Percentiles rank a stretch among this genome's conserved stretches.
phyloP scores from a whole-genome alignment of 1,140 invertebrate genomes.

The Luehdorfia chinensis region DNA sequence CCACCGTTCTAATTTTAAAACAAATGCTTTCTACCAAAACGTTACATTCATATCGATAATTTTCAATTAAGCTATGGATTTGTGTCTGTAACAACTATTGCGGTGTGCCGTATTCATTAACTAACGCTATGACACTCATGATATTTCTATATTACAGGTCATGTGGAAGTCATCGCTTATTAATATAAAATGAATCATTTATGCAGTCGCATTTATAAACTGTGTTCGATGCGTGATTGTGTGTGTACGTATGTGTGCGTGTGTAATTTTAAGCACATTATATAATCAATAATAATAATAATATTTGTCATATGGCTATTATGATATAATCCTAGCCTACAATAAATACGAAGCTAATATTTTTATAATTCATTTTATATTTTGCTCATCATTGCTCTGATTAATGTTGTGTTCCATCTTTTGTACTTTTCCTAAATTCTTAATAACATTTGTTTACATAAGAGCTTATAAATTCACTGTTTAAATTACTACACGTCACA shows the following conservation, averaged over 20 bases:
- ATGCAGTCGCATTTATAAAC: background rate
- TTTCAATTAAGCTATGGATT: too few species aligned
- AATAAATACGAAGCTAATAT: too few species aligned
- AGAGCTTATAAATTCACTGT: too few species aligned
- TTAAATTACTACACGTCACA: too few species aligned
- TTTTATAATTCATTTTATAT: too few species aligned
- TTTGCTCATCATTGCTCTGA: too few species aligned
- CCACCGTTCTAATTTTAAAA: too few species aligned
- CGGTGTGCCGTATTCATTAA: constrained; percentile 1
- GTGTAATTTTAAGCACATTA: background rate
- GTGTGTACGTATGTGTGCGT: background rate
- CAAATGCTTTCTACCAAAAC: too few species aligned
- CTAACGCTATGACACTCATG: constrained; percentile 1
- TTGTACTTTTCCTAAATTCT: too few species aligned
- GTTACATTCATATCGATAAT: background rate
- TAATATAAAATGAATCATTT: background rate
- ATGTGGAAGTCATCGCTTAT: constrained; percentile 7
- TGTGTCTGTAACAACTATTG: background rate
- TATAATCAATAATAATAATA: background rate
- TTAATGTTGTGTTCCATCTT: too few species aligned
- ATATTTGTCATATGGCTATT: background rate
- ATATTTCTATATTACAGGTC: constrained; percentile 13
- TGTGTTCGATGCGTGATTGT: background rate
- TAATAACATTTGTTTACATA: too few species aligned
- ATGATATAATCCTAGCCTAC: too few species aligned